These are phyloP conservation scores for Scaptomyza tumidula DNA, from an alignment of 2,888 invertebrate species.

Conservation along the genomic window DNA sequence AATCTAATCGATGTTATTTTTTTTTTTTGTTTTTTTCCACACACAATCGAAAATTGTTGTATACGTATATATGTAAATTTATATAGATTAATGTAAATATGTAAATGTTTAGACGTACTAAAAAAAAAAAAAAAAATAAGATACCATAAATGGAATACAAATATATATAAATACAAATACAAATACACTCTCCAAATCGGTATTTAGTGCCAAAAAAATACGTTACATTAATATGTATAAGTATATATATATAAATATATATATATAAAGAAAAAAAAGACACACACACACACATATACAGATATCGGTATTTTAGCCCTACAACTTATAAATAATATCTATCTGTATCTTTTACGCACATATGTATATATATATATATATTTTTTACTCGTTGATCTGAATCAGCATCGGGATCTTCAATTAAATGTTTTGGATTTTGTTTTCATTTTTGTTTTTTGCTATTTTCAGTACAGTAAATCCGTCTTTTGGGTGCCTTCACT, in stretches of 20 bases:
- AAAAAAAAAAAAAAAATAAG: constrained; percentile 40
- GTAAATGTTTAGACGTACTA: constrained; percentile 38
- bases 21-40: constrained; percentile 19
- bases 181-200: constrained; percentile 48
- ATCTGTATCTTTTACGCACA: neutral
- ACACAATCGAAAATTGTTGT: constrained; percentile 47
- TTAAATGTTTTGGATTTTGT: neutral
- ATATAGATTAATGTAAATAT: constrained; percentile 9
- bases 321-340: constrained; percentile 64
- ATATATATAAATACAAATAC: constrained; percentile 44
- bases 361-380: constrained; percentile 42
- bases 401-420: neutral
- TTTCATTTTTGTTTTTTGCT: neutral
- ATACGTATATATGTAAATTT: constrained; percentile 37
- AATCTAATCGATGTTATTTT: constrained; percentile 5
- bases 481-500: constrained; percentile 84
- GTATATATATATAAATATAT: constrained; percentile 32
- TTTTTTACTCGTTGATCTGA: neutral
- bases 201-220: constrained; percentile 54
- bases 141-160: constrained; percentile 58
- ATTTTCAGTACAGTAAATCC: constrained; percentile 82
- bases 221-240: constrained; percentile 50
- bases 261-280: constrained; percentile 42
- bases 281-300: constrained; percentile 8
- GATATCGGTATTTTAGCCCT: constrained; percentile 42